Percentiles rank a stretch among this genome's conserved stretches.
Conservation (phyloP, 92 coral and sea anemone genomes). For the Umimayanthus chanpuru region DNA sequence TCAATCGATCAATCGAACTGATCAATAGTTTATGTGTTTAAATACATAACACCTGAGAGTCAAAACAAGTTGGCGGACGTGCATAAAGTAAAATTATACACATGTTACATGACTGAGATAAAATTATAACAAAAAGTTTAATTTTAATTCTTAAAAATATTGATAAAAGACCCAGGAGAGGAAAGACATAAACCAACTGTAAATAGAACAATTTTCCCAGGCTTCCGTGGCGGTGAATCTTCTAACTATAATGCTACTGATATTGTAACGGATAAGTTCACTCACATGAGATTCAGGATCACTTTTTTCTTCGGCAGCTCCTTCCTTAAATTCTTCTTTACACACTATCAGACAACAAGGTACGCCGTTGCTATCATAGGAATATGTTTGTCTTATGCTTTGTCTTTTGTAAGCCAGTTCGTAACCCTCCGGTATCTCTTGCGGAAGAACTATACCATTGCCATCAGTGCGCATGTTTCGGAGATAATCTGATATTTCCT, state of each 20-base stretch:
- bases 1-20: too few relatives aligned
- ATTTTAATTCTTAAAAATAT: too few relatives aligned
- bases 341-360: conserved; percentile 55
- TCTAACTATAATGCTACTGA: background rate
- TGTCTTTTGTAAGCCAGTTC: conserved; percentile 47
- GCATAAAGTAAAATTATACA: too few relatives aligned
- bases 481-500: conserved; percentile 48
- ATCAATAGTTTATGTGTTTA: too few relatives aligned
- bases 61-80: too few relatives aligned
- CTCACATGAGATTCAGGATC: conserved; percentile 15
- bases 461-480: conserved; percentile 49
- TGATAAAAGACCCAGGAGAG: too few relatives aligned
- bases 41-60: too few relatives aligned
- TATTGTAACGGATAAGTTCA: background rate
- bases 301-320: background rate
- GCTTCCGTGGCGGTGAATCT: background rate
- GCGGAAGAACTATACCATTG: conserved; percentile 23
- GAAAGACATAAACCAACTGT: too few relatives aligned
- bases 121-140: too few relatives aligned
- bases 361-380: conserved; percentile 34
- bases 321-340: conserved; percentile 43
- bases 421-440: conserved; percentile 52
- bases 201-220: too few relatives aligned
- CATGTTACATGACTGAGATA: too few relatives aligned
- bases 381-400: conserved; percentile 53